phyloP scores from a whole-genome alignment of 2,888 invertebrate genomes.

The Lepeophtheirus nordmannii region DNA sequence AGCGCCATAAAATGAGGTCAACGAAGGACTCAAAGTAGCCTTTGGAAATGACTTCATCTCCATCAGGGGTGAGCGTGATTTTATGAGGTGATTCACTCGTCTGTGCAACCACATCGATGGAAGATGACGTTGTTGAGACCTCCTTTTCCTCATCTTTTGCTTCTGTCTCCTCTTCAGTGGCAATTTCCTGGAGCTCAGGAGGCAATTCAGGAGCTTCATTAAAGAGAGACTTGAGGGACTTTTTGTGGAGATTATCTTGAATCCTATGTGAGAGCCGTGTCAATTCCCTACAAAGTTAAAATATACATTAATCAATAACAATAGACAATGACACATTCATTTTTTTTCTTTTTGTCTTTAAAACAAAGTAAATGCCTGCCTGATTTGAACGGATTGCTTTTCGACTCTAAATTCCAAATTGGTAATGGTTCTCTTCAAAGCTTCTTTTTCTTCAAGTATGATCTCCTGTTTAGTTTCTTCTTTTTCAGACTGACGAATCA shows the following conservation, averaged over 20 bases:
- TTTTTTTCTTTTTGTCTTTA: too few relatives aligned
- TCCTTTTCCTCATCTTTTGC: neutral
- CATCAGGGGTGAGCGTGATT: neutral
- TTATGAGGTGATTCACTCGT: neutral
- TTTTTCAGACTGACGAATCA: neutral
- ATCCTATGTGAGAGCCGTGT: neutral
- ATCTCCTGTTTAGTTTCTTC: slow-evolving; percentile 14
- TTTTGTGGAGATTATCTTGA: slow-evolving; percentile 1
- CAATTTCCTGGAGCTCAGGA: neutral
- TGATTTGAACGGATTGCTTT: slow-evolving; percentile 16
- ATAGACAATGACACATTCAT: too few relatives aligned
- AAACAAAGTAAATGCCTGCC: too few relatives aligned
- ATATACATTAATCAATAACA: too few relatives aligned
- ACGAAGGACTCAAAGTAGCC: neutral
- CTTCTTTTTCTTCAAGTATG: slow-evolving; percentile 4
- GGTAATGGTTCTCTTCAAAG: slow-evolving; percentile 2
- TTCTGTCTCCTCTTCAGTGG: neutral
- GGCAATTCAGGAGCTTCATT: neutral
- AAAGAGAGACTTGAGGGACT: slow-evolving; percentile 1
- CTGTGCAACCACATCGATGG: neutral
- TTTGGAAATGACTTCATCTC: neutral
- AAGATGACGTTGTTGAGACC: neutral
- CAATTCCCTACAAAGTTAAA: too few relatives aligned
- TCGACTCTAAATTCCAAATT: slow-evolving; percentile 15
- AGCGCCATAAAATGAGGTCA: neutral